phyloP scores from a whole-genome alignment of 2,113 vertebrate species.

The Thunnus thynnus region DNA sequence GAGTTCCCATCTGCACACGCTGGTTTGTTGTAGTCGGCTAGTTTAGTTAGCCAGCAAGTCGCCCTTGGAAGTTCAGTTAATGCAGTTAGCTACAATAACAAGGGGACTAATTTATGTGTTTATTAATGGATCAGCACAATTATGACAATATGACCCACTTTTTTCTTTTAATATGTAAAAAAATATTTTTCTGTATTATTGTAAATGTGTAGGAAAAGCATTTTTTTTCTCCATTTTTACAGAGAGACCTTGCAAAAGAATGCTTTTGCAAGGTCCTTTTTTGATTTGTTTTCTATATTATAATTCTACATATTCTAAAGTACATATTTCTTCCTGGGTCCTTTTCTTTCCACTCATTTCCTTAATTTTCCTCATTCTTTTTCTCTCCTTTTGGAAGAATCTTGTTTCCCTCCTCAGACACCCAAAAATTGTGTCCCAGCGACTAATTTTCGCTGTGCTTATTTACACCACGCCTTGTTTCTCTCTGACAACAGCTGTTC shows the following conservation, averaged over 20 bases:
- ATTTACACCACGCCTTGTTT: constrained; percentile 66
- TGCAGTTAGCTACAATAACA: too few relatives aligned
- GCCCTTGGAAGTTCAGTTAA: too few relatives aligned
- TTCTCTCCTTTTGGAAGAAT: constrained; percentile 7
- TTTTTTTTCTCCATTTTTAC: neutral
- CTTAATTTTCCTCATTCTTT: constrained; percentile 3
- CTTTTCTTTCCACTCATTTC: neutral
- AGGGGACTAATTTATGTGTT: too few relatives aligned
- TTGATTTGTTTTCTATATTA: neutral
- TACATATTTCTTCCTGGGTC: neutral
- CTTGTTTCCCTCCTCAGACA: constrained; percentile 24
- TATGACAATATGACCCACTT: too few relatives aligned
- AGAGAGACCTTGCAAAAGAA: neutral
- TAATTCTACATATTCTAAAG: constrained; percentile 17
- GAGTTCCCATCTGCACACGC: too few relatives aligned
- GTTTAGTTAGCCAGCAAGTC: too few relatives aligned
- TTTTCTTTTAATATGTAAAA: too few relatives aligned
- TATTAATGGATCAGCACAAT: too few relatives aligned
- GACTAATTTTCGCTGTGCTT: constrained; percentile 53
- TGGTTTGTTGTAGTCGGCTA: too few relatives aligned
- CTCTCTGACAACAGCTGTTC: constrained; percentile 70
- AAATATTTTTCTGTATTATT: too few relatives aligned
- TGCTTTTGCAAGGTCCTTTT: neutral
- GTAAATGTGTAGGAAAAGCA: too few relatives aligned
- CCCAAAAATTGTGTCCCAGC: constrained; percentile 23